phyloP scores from a whole-genome alignment of 2,888 invertebrate genomes.

The Sipha maydis region DNA sequence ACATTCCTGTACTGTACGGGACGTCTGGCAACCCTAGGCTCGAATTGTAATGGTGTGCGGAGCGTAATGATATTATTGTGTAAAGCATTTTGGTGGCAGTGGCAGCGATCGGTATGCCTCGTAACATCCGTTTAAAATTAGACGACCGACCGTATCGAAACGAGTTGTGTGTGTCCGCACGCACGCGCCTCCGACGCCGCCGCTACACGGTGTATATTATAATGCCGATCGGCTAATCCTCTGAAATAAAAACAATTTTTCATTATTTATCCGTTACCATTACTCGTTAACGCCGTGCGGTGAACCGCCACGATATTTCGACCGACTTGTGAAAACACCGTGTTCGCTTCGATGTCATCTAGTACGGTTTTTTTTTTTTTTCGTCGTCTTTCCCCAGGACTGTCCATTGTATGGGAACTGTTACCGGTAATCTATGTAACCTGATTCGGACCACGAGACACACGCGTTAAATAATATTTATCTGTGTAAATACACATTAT shows the following conservation, averaged over 20 bases:
- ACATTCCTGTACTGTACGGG: too few relatives aligned
- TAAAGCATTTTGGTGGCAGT: not conserved
- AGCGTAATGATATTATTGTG: not conserved
- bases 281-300: not conserved
- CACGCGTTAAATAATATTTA: not conserved
- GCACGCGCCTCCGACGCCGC: not conserved
- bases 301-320: too few relatives aligned
- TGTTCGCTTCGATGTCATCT: too few relatives aligned
- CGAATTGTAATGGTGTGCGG: not conserved
- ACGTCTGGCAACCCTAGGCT: too few relatives aligned
- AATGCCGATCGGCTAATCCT: not conserved
- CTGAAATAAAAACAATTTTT: not conserved
- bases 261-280: not conserved
- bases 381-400: too few relatives aligned
- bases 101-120: slow-evolving; percentile 26
- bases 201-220: not conserved
- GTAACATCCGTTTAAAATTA: slow-evolving; percentile 57
- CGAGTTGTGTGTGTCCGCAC: slow-evolving; percentile 1
- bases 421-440: not conserved
- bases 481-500: not conserved
- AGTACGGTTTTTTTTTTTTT: too few relatives aligned
- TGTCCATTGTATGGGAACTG: too few relatives aligned
- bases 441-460: not conserved
- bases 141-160: slow-evolving; percentile 47
- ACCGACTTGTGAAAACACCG: too few relatives aligned